Percentiles rank a stretch among this genome's conserved stretches.
These are phyloP conservation scores for Dysmachus trigonus DNA, from an alignment of 2,888 invertebrate genomes.

Conservation along the genomic window DNA sequence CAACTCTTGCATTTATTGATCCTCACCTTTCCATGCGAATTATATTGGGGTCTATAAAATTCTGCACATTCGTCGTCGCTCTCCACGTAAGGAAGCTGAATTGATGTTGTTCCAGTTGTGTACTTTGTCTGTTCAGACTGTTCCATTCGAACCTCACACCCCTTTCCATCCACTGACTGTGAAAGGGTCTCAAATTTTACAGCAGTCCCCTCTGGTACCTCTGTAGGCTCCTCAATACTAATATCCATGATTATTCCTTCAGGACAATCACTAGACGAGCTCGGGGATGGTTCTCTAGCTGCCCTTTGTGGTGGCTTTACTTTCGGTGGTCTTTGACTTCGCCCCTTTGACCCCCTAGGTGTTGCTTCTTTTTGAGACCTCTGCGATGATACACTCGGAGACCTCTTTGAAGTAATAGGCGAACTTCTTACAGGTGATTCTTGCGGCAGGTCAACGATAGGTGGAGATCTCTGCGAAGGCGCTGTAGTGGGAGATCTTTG, in stretches of 20 bases:
- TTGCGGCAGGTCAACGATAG: background rate
- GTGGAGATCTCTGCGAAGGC: background rate
- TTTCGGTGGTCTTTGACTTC: slow-evolving; percentile 53
- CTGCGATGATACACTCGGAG: background rate
- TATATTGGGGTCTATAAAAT: slow-evolving; percentile 67
- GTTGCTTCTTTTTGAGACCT: background rate
- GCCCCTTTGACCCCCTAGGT: background rate
- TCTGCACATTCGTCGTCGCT: slow-evolving; percentile 59
- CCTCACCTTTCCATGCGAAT: slow-evolving; percentile 81
- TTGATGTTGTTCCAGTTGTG: background rate
- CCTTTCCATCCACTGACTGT: background rate
- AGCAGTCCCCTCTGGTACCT: background rate
- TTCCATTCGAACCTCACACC: background rate
- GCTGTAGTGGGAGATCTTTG: slow-evolving; percentile 61
- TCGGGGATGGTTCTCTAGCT: background rate
- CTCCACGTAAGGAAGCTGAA: slow-evolving; percentile 50
- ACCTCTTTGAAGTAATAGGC: background rate
- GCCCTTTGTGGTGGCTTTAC: background rate
- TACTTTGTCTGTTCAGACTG: background rate
- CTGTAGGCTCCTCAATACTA: background rate
- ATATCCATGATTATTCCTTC: background rate
- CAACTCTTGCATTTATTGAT: slow-evolving; percentile 94
- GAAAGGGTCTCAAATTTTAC: background rate
- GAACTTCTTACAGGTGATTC: background rate
- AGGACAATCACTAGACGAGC: background rate